These are phyloP conservation scores for Ridgeia piscesae DNA, from an alignment of 1,140 invertebrate genomes.

Conservation along the genomic window DNA sequence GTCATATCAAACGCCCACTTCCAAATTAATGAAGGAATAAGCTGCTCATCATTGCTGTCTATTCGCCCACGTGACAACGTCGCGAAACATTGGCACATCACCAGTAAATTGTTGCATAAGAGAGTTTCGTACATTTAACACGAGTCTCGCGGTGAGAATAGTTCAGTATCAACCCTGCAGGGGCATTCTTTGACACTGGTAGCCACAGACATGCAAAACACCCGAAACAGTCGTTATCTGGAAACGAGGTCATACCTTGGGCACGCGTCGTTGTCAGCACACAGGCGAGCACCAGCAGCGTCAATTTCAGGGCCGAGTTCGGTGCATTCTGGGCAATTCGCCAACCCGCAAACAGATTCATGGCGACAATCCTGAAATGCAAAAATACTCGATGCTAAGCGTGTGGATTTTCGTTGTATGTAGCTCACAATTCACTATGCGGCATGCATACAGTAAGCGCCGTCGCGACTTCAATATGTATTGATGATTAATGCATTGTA, in stretches of 20 bases:
- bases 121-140: no score
- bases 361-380: background rate
- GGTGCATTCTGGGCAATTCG: background rate
- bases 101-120: no score
- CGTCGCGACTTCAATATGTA: background rate
- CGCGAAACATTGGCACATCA: no score
- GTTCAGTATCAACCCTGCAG: no score
- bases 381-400: background rate
- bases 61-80: no score
- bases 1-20: no score
- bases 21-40: no score
- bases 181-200: no score
- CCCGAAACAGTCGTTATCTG: background rate
- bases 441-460: background rate
- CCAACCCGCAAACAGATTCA: background rate
- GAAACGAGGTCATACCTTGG: background rate
- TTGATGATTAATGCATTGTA: background rate
- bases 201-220: no score
- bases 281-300: background rate
- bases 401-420: background rate
- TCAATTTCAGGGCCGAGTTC: background rate
- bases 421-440: background rate
- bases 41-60: no score
- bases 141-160: no score
- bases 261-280: background rate